Percentiles rank a stretch among this genome's conserved stretches.
These are phyloP conservation scores for Clarias magur DNA, from an alignment of 2,113 vertebrate species.

Conservation along the genomic window DNA sequence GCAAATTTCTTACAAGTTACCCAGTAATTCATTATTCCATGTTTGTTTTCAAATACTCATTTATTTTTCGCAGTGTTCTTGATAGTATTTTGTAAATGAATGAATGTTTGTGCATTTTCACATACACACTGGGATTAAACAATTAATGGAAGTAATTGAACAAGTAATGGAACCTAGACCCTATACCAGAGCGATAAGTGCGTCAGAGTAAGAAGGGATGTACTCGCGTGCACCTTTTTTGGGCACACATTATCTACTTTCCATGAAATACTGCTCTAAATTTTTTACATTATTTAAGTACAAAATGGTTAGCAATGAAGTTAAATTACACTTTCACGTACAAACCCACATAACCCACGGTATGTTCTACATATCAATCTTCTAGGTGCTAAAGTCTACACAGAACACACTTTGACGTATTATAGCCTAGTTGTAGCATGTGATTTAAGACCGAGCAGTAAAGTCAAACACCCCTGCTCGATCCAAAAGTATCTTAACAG, in stretches of 20 bases:
- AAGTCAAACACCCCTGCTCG: conserved; percentile 15
- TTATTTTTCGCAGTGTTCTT: neutral
- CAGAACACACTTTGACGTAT: neutral
- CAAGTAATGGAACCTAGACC: no score
- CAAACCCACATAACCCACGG: neutral
- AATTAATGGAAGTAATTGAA: no score
- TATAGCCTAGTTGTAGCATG: neutral
- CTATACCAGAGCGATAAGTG: no score
- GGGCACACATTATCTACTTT: neutral
- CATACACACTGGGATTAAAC: no score
- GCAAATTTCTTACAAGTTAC: neutral
- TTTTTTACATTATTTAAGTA: neutral
- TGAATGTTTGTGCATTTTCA: neutral
- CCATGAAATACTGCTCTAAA: neutral
- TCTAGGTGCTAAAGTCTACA: neutral
- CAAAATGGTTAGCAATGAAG: neutral
- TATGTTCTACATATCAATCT: neutral
- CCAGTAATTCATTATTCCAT: neutral
- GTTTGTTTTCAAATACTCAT: neutral
- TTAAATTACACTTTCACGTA: neutral
- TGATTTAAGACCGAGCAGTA: conserved; percentile 13
- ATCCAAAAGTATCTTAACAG: conserved; percentile 16
- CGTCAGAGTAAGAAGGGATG: no score
- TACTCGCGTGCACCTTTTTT: neutral
- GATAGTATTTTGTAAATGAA: neutral